Evolutionary conservation across 2,797 vertebrate genomes (phyloP).

Genomic region (Protonibea diacanthus): DNA sequence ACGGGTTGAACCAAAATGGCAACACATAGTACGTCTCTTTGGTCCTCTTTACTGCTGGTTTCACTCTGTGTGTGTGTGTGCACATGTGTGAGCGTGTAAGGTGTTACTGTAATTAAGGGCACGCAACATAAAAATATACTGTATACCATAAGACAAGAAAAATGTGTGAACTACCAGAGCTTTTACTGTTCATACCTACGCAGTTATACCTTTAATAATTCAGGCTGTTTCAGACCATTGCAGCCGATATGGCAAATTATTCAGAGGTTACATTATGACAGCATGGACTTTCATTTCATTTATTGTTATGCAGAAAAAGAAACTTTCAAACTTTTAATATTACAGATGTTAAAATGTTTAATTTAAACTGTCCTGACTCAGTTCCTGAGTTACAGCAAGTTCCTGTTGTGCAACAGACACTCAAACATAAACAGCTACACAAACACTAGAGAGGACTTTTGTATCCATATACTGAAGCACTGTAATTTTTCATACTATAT

Average conservation of each 20-base stretch:
- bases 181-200: background rate
- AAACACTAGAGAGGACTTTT: too few species aligned
- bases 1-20: constrained; percentile 40
- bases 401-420: too few species aligned
- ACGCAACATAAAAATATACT: background rate
- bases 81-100: background rate
- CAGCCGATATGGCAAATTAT: background rate
- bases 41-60: constrained; percentile 27
- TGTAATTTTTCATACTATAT: background rate
- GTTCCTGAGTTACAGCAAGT: too few species aligned
- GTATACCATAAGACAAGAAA: background rate
- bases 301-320: too few species aligned
- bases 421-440: too few species aligned
- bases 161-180: background rate
- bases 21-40: constrained; percentile 31
- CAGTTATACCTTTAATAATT: background rate
- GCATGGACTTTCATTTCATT: background rate
- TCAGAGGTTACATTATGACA: background rate
- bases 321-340: too few species aligned
- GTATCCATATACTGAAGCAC: background rate
- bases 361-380: too few species aligned
- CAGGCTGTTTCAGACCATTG: background rate
- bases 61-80: constrained; percentile 3
- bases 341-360: too few species aligned
- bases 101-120: background rate